These are phyloP conservation scores for Lottia scabra DNA, from an alignment of 2,888 invertebrate species.

Conservation along the genomic window DNA sequence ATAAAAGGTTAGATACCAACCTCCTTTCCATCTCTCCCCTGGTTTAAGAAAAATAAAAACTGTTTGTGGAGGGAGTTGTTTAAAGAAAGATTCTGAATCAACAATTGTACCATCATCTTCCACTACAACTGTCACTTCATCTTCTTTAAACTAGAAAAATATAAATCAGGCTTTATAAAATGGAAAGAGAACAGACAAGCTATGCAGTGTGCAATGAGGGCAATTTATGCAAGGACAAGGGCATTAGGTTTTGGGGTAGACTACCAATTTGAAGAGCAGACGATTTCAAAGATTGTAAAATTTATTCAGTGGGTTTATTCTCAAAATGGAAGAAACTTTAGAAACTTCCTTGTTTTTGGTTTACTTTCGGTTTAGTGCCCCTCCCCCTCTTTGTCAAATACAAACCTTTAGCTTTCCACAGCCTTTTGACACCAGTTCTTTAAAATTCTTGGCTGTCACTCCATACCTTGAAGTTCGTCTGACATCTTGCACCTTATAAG, in stretches of 20 bases:
- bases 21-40: conserved; percentile 56
- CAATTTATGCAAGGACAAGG: no score
- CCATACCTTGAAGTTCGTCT: conserved; percentile 46
- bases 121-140: conserved; percentile 48
- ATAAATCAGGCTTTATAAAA: no score
- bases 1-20: conserved; percentile 29
- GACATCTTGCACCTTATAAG: conserved; percentile 56
- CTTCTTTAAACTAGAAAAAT: conserved; percentile 11
- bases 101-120: conserved; percentile 60
- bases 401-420: conserved; percentile 52
- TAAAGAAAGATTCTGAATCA: conserved; percentile 52
- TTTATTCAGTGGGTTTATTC: no score
- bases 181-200: no score
- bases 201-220: no score
- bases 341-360: no score
- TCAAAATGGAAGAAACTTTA: no score
- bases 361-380: no score
- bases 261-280: no score
- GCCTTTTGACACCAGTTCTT: conserved; percentile 53
- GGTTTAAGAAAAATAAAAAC: conserved; percentile 52
- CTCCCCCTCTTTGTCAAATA: neutral
- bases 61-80: conserved; percentile 56
- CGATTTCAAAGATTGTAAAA: no score
- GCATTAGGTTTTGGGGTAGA: no score
- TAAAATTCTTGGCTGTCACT: conserved; percentile 48